These are phyloP conservation scores for Brachionus plicatilis DNA, from an alignment of 1,140 invertebrate genomes.

Conservation along the genomic window DNA sequence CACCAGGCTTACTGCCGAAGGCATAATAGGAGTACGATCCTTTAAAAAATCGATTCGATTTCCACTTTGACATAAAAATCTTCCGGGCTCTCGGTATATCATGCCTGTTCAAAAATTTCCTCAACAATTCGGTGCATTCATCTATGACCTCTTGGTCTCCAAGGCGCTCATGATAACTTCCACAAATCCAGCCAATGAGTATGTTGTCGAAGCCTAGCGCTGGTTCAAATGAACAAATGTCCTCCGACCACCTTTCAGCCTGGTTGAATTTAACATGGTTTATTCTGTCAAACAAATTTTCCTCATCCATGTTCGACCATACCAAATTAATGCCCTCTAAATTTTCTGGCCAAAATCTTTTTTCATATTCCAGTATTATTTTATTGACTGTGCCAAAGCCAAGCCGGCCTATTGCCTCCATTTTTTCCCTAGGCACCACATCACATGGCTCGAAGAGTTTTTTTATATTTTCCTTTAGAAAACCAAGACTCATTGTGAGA, in stretches of 20 bases:
- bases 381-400: conserved; percentile 37
- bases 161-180: conserved; percentile 6
- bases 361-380: conserved; percentile 5
- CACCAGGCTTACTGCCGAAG: conserved; percentile 40
- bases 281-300: not conserved
- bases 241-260: not conserved
- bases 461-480: conserved; percentile 13
- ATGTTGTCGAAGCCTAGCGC: not conserved
- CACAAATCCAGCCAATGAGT: conserved; percentile 25
- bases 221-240: conserved; percentile 14
- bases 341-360: conserved; percentile 30
- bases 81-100: conserved; percentile 2
- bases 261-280: not conserved
- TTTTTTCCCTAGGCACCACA: not conserved
- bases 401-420: not conserved
- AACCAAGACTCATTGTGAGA: conserved; percentile 5
- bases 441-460: not conserved
- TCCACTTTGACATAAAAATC: conserved; percentile 1
- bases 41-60: not conserved
- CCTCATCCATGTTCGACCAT: not conserved
- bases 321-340: conserved; percentile 23
- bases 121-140: not conserved
- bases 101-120: not conserved
- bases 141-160: not conserved
- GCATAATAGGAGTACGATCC: not conserved